Base-by-base conservation (phyloP, 2,113 vertebrate genomes). In the Picathartes gymnocephalus region DNA sequence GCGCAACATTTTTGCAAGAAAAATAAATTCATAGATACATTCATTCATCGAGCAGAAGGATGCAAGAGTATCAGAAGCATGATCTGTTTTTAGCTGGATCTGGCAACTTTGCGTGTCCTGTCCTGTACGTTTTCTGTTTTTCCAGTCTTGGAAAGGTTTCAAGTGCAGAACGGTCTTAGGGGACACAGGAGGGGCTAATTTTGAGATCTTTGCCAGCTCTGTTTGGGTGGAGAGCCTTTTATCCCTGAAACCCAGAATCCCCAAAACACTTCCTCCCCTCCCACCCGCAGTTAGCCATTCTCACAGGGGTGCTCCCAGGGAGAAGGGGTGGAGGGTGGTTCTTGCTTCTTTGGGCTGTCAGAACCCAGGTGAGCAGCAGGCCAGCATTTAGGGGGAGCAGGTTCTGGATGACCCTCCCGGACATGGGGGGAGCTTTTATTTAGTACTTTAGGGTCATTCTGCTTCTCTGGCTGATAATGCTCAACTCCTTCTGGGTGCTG, bases 351-450 rank as follows among this genome's bases (percentile, higher is more conserved):
- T 4, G 8, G 28, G 42, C 35, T 8, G 0, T 9, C 28, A 15
- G 40, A 40, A 31, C 10, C 31, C 56, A 6, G 15, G n/a, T 6
- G 62, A 37, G 31, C 17, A 35, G 40, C 30, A 22, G 35, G 53
- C n/a, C 13, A 37, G 44, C 15, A 15, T 17, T 57, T 11, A 3
- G 11, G 9, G 31, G 8, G 10, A 48, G 50, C 51, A 15, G 42
- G 17, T 50, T 40, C n/a, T 53, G 14, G 19, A 30, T 19, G 6
- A 11, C n/a, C 9, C 15, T n/a, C 3, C 2, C 0, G 1, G 17
- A 18, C 6, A 3, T 44, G 45, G 4, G 11, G 30, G 23, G 28
- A 10, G 9, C 16, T 65, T 81, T 33, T 21, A 3, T 65, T 70
- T 39, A 6, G 11, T 40, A 16, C 20, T 62, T 58, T 5, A 13